A percentile compares a stretch with the other conserved stretches of the same genome.
Conservation (phyloP, 2,888 invertebrate species). For the Acanthococcus lagerstroemiae region DNA sequence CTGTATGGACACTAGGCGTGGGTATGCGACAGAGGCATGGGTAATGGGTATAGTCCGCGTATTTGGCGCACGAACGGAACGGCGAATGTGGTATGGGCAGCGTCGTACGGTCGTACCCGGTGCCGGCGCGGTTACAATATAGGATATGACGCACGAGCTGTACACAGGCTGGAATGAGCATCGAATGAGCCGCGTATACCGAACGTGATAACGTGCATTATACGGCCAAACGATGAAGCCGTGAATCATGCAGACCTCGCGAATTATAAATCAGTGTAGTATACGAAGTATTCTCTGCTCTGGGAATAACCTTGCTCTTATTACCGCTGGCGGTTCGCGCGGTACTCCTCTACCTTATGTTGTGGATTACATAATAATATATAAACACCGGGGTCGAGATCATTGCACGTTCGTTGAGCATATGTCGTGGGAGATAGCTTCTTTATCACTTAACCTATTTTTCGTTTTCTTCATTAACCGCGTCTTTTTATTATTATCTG, state of each 20-base stretch:
- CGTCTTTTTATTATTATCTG: background rate
- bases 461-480: background rate
- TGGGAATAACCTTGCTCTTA: conserved; percentile 28
- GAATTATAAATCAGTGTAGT: background rate
- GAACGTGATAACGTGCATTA: too few relatives aligned
- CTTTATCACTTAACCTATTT: conserved; percentile 27
- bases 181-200: too few relatives aligned
- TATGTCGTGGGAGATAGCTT: conserved; percentile 27
- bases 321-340: conserved; percentile 1
- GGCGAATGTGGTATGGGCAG: too few relatives aligned
- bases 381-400: conserved; percentile 25
- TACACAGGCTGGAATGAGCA: too few relatives aligned
- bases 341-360: conserved; percentile 10
- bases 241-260: background rate
- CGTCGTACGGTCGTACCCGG: too few relatives aligned
- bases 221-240: too few relatives aligned
- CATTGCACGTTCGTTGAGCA: conserved; percentile 23
- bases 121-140: too few relatives aligned
- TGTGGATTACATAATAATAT: conserved; percentile 15
- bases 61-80: too few relatives aligned
- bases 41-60: too few relatives aligned
- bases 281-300: background rate
- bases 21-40: too few relatives aligned
- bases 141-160: too few relatives aligned
- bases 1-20: too few relatives aligned